Conservation (phyloP, 2,797 vertebrate species). For the Remorina albescens region DNA sequence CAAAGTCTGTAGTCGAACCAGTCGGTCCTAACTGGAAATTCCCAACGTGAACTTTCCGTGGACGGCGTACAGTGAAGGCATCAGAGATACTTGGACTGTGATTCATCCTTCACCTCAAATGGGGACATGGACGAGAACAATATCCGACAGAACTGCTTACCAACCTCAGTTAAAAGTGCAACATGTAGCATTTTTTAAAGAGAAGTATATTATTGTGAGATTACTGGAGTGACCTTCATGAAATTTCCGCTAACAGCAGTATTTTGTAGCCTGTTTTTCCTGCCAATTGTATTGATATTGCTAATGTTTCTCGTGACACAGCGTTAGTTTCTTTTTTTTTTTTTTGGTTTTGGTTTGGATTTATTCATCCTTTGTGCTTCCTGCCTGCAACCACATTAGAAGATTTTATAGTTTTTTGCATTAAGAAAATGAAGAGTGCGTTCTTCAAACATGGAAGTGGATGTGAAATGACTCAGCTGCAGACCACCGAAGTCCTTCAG, state of each 20-base stretch:
- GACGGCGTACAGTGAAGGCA: constrained; percentile 31
- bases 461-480: constrained; percentile 1
- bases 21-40: constrained; percentile 67
- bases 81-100: constrained; percentile 37
- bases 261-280: constrained; percentile 8
- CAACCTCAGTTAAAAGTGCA: constrained; percentile 45
- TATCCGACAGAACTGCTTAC: constrained; percentile 25
- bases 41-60: constrained; percentile 73
- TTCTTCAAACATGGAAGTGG: not conserved
- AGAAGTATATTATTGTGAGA: constrained; percentile 46
- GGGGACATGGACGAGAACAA: constrained; percentile 41
- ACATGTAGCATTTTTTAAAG: constrained; percentile 37
- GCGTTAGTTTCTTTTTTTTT: constrained; percentile 34
- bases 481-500: not conserved
- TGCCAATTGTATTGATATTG: constrained; percentile 9
- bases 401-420: not conserved
- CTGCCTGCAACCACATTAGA: not conserved
- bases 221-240: constrained; percentile 40
- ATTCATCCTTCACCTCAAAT: constrained; percentile 56
- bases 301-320: constrained; percentile 29
- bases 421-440: not conserved
- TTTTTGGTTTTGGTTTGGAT: constrained; percentile 2
- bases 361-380: not conserved
- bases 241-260: constrained; percentile 49
- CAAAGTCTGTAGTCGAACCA: constrained; percentile 61